Base-by-base conservation (phyloP, 2,113 vertebrate genomes). In the Trematomus loennbergii region DNA sequence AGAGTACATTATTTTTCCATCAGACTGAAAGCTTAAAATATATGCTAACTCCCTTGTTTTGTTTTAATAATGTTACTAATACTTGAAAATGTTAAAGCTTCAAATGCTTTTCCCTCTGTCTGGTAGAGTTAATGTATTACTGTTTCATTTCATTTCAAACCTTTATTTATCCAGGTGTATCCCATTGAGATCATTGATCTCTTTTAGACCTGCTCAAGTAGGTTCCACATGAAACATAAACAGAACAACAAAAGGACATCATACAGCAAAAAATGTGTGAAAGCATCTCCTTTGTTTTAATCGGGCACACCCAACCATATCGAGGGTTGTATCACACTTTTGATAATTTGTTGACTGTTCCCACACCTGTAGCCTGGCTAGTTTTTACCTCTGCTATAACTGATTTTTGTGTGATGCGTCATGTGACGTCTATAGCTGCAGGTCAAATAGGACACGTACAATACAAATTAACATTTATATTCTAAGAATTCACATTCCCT, bases 231-330 rank as follows among this genome's bases (percentile, higher is more conserved):
- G n/a, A n/a, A n/a, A n/a, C n/a, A n/a, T n/a, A n/a, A n/a, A n/a
- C n/a, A n/a, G n/a, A n/a, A n/a, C n/a, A n/a, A n/a, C n/a, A n/a
- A n/a, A n/a, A n/a, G n/a, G n/a, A n/a, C n/a, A n/a, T n/a, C n/a
- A n/a, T n/a, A n/a, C n/a, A n/a, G n/a, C n/a, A n/a, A n/a, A n/a
- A n/a, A n/a, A n/a, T n/a, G n/a, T n/a, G n/a, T 22, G 18, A 55
- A 13, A 7, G 76, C 29, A 64, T 71, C 70, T 54, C 12, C 2
- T 48, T 68, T 59, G 6, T 22, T 68, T 86, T 73, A 12, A 62
- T 53, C 0, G 0, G 76, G 53, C 87, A 85, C 85, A 67, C 87
- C 85, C 82, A 85, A 48, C 45, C n/a, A 12, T 72, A 65, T 49
- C 1, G n/a, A 72, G 78, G 53, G 67, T 58, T 73, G 46, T 54